phyloP scores from a whole-genome alignment of 2,888 invertebrate species.

The Epistrophella euchroma region DNA sequence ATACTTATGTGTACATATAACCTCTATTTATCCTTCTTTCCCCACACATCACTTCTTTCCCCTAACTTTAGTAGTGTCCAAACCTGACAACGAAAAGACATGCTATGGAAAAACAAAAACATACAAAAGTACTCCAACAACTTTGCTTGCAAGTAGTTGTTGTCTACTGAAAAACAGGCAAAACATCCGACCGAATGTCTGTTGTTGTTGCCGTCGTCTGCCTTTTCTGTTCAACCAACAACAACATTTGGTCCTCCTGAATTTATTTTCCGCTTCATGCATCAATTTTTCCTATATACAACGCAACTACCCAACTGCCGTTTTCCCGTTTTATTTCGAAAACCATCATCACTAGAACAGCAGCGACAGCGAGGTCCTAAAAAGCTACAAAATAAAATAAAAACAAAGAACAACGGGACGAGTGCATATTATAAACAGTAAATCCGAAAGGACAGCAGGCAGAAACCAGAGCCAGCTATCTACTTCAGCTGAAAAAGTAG shows the following conservation, averaged over 20 bases:
- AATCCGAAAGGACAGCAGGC: conserved; percentile 16
- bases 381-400: conserved; percentile 6
- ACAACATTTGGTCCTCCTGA: conserved; percentile 68
- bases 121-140: conserved; percentile 7
- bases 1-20: conserved; percentile 63
- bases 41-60: conserved; percentile 43
- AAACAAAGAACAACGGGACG: conserved; percentile 6
- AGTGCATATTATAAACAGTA: conserved; percentile 2
- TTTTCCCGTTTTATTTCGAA: conserved; percentile 46
- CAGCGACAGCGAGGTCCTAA: conserved; percentile 48
- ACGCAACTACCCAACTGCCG: conserved; percentile 40
- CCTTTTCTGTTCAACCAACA: conserved; percentile 40
- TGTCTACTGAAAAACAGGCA: conserved; percentile 47
- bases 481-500: conserved; percentile 20
- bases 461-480: conserved; percentile 22
- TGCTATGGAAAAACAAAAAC: conserved; percentile 19
- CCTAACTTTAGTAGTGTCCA: conserved; percentile 2
- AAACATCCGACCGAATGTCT: conserved; percentile 34
- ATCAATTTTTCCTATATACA: conserved; percentile 46
- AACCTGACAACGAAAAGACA: neutral
- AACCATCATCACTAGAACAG: conserved; percentile 9
- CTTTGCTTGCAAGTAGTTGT: conserved; percentile 18
- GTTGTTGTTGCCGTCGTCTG: conserved; percentile 22
- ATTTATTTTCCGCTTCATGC: conserved; percentile 65
- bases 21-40: conserved; percentile 56